phyloP scores from a whole-genome alignment of 2,113 vertebrate genomes.

The Sylvia atricapilla region DNA sequence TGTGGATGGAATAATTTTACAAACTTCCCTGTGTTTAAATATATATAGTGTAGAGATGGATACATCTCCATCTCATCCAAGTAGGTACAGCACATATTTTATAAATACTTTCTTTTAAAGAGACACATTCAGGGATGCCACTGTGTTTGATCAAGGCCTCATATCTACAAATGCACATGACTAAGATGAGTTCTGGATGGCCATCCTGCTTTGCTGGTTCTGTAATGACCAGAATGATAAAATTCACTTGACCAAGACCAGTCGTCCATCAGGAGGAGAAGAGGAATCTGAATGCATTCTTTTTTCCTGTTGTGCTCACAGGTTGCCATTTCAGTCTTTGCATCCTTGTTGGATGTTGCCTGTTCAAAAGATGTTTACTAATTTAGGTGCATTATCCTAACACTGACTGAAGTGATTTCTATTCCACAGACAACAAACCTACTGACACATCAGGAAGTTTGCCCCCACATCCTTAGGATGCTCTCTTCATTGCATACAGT shows the following conservation, averaged over 20 bases:
- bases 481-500: rapidly evolving
- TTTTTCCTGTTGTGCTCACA: not conserved
- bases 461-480: not conserved
- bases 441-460: not conserved
- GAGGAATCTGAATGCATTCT: not conserved
- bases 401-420: not conserved
- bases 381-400: not conserved
- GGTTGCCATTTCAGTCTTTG: not conserved
- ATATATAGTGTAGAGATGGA: not conserved
- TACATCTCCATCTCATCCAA: not conserved
- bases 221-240: not conserved
- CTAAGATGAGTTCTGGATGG: not conserved
- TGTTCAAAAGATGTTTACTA: not conserved
- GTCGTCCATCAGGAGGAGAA: not conserved
- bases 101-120: not conserved
- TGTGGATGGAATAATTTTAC: not conserved
- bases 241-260: not conserved
- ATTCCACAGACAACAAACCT: not conserved
- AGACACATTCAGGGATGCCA: not conserved
- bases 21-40: not conserved
- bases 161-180: not conserved
- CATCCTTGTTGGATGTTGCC: not conserved
- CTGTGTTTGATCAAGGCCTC: not conserved
- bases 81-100: not conserved
- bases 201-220: not conserved